Percentiles rank a stretch among this genome's conserved stretches.
Conservation (phyloP, 1,140 invertebrate genomes). For the Ectropis grisescens region DNA sequence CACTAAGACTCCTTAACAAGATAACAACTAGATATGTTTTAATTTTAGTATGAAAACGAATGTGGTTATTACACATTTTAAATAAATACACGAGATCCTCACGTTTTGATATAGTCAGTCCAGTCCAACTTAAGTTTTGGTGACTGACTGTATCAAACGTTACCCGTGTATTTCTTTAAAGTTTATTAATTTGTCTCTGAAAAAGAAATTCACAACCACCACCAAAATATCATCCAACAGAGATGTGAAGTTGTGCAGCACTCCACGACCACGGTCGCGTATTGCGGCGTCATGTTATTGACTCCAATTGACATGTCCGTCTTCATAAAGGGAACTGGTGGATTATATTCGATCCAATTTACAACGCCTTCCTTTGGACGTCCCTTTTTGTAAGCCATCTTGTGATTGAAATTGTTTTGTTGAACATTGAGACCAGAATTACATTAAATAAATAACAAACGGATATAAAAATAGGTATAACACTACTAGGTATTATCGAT, state of each 20-base stretch:
- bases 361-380: not conserved
- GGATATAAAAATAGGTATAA: not conserved
- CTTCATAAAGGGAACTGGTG: constrained; percentile 47
- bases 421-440: not conserved
- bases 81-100: too few relatives aligned
- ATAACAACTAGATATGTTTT: too few relatives aligned
- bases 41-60: too few relatives aligned
- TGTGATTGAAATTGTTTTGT: not conserved
- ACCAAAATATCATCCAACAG: not conserved
- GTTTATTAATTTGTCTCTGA: not conserved
- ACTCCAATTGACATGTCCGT: constrained; percentile 57
- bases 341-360: constrained; percentile 11
- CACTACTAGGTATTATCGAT: too few relatives aligned
- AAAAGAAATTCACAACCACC: not conserved
- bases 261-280: not conserved
- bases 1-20: too few relatives aligned
- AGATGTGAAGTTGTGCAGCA: not conserved
- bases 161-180: not conserved
- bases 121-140: too few relatives aligned
- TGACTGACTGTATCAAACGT: not conserved
- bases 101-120: too few relatives aligned
- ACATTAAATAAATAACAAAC: not conserved
- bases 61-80: too few relatives aligned
- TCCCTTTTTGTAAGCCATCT: not conserved
- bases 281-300: constrained; percentile 39